Base-by-base conservation (phyloP, 2,888 invertebrate species). In the Agapetus fuscipes region DNA sequence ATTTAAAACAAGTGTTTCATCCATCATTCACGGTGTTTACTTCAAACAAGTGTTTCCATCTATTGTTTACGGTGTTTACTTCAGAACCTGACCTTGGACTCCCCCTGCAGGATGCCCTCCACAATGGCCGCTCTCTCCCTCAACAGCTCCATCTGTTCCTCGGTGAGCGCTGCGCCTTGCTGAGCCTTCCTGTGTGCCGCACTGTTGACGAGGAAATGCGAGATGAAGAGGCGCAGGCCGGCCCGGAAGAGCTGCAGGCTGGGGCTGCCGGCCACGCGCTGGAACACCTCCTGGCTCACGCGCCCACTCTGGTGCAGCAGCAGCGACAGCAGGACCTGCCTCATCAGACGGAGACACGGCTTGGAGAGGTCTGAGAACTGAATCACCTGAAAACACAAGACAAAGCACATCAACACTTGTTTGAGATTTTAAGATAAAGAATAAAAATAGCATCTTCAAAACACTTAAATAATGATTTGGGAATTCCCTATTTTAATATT, bases 281-380 rank as follows among this genome's bases (percentile, higher is more conserved):
- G 69, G 60, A 93, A 93, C 0, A 83, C 80, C 45, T 74, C 71
- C 1, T 71, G 57, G 30, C 67, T 73, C 1, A 69, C 59, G 38
- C 78, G 72, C 10, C 73, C 63, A 47, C 83, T 76, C 0, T 76
- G 68, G 33, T 78, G 71, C 49, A 88, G 64, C 26, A 94, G 69
- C 45, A 94, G 71, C 1, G 80, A 76, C 3, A 84, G 64, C 30
- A 93, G 66, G 3, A 87, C 76, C 54, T 83, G 83, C 1, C 86
- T 76, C 61, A 93, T 74, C 42, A 94, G 79, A 17, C 79, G 69
- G n/a, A 91, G 77, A 30, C 80, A 78, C 1, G 72, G 61, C 56
- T 86, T 87, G 56, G 88, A 83, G 48, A 94, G 62, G 52, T 91
- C 86, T 1, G 84, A 78, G 62, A 94, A 91, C 56, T 93, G 76